Conservation (phyloP, 2,888 invertebrate species). For the Cylloceria caligata region DNA sequence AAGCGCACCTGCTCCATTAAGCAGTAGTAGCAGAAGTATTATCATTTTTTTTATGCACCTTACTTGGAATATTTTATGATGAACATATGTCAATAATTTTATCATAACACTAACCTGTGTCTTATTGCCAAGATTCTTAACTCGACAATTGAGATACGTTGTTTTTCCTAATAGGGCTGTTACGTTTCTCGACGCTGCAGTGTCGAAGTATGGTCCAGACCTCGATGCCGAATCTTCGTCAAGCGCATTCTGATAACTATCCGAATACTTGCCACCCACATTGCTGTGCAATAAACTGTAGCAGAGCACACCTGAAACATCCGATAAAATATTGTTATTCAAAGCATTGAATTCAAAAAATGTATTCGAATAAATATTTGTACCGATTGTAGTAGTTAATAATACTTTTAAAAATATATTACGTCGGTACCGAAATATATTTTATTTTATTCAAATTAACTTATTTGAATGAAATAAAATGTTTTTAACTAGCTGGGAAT, state of each 20-base stretch:
- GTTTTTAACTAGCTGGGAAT: no score
- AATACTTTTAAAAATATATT: no score
- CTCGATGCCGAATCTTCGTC: constrained; percentile 85
- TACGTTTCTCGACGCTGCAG: constrained; percentile 90
- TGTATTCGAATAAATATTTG: no score
- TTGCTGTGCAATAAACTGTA: constrained; percentile 76
- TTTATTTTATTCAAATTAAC: no score
- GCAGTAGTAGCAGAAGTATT: constrained; percentile 3
- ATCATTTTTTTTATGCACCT: neutral
- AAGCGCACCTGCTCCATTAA: constrained; percentile 17
- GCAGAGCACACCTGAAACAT: constrained; percentile 79
- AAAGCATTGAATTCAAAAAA: neutral
- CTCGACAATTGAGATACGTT: constrained; percentile 94
- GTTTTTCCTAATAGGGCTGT: constrained; percentile 95
- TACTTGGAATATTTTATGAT: neutral
- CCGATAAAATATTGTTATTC: constrained; percentile 4
- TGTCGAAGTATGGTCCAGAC: constrained; percentile 92
- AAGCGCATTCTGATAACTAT: constrained; percentile 83
- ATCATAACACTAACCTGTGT: constrained; percentile 88
- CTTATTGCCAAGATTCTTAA: constrained; percentile 95
- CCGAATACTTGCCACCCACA: constrained; percentile 80
- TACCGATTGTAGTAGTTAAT: no score
- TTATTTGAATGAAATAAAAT: no score
- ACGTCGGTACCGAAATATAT: no score
- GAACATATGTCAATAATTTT: neutral